Base-by-base conservation (phyloP, 1,140 invertebrate species). In the Maconellicoccus hirsutus region DNA sequence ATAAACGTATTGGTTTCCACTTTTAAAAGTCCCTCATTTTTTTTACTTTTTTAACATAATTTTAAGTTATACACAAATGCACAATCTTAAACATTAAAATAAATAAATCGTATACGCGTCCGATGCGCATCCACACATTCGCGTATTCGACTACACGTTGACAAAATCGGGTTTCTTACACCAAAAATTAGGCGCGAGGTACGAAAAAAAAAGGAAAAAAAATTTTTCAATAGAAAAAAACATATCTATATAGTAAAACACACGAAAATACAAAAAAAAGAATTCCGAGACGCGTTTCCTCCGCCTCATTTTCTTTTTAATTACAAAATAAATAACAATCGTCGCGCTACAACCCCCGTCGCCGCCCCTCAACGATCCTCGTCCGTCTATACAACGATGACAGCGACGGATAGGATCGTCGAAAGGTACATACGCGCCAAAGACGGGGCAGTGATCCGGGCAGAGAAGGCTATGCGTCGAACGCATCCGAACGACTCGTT, bases 1-100 rank as follows among this genome's bases (percentile, higher is more conserved):
- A 66, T 66, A 66, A 66, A 66, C 61, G 61, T 66, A 66, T 66
- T 66, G 61, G 61, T 66, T 66, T 66, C 61, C 61, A 66, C 61
- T 66, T 66, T 66, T 66, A 66, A 66, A 66, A 66, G 61, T 66
- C 61, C 61, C 61, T 66, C 61, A 25, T 66, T 26, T 25, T 66
- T 23, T 66, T 25, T 19, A 66, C 22, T 23, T 52, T 52, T 52
- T 52, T 8, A 52, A 52, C 25, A 23, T 66, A 23, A 8, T 26
- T 23, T 66, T 16, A 66, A 23, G 21, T 14, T 25, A 23, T 23
- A 23, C 61, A 66, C 61, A 66, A 25, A 66, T 66, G 25, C 61
- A 26, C 61, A 66, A 66, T 25, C 61, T 25, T 66, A 66, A 23
- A 66, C 61, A 66, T 26, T 25, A 66, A 66, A 52, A 52, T 52